phyloP scores from a whole-genome alignment of 2,113 vertebrate species.

The Carlito syrichta region DNA sequence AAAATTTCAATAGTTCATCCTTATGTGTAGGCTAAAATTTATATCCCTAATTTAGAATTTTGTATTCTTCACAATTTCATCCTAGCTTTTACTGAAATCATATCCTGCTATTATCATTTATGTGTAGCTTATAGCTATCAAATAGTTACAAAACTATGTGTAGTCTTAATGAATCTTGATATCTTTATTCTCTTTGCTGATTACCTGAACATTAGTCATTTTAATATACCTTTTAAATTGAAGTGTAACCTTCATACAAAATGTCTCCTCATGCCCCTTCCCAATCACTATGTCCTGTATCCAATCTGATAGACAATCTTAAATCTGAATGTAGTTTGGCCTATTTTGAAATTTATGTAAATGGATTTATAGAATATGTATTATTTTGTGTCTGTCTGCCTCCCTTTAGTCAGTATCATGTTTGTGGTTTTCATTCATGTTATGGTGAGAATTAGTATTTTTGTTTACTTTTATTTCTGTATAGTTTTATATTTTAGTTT shows the following conservation, averaged over 20 bases:
- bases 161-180: constrained; percentile 24
- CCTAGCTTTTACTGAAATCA: not conserved
- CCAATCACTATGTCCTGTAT: not conserved
- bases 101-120: not conserved
- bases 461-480: not conserved
- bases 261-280: rapidly evolving
- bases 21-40: not conserved
- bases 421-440: not conserved
- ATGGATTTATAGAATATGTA: not conserved
- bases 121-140: constrained; percentile 6
- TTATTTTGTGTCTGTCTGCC: not conserved
- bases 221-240: constrained; percentile 43
- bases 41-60: not conserved
- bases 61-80: not conserved
- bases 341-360: not conserved
- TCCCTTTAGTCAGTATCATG: not conserved
- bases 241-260: not conserved
- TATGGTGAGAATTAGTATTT: not conserved
- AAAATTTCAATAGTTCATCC: not conserved
- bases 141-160: not conserved
- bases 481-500: too few species aligned
- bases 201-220: not conserved
- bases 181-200: not conserved
- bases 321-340: not conserved
- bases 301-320: not conserved